A percentile compares a stretch with the other conserved stretches of the same genome.
phyloP scores from a whole-genome alignment of 1,140 invertebrate genomes.

The Heterodera schachtii region DNA sequence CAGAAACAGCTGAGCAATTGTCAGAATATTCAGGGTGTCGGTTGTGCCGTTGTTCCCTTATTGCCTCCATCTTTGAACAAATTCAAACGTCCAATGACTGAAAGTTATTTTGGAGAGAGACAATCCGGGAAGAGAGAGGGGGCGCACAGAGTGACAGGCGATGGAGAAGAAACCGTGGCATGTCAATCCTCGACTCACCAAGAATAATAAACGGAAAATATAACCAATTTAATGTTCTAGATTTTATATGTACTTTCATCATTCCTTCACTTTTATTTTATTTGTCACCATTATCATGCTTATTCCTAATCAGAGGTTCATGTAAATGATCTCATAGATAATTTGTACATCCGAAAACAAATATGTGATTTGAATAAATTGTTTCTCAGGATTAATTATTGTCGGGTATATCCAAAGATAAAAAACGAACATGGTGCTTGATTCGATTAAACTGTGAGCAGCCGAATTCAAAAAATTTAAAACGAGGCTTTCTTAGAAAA shows the following conservation, averaged over 20 bases:
- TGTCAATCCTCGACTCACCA: not conserved
- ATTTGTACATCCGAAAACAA: too few relatives aligned
- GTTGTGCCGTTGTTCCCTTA: slow-evolving; percentile 11
- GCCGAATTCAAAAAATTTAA: too few relatives aligned
- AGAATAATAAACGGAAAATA: not conserved
- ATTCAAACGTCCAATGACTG: slow-evolving; percentile 6
- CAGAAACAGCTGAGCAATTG: not conserved
- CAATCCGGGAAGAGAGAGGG: not conserved
- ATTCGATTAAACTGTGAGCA: too few relatives aligned
- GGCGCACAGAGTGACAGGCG: not conserved
- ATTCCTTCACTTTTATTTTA: too few relatives aligned
- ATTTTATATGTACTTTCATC: not conserved
- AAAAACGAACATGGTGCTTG: too few relatives aligned
- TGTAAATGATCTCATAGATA: too few relatives aligned
- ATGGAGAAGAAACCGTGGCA: not conserved
- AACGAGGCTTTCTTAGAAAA: too few relatives aligned
- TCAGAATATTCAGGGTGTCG: slow-evolving; percentile 19
- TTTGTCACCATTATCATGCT: too few relatives aligned
- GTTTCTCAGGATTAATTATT: too few relatives aligned
- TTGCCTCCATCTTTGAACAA: not conserved
- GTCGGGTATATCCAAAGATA: too few relatives aligned
- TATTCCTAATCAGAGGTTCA: too few relatives aligned
- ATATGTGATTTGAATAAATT: too few relatives aligned
- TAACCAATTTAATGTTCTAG: not conserved
- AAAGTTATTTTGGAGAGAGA: not conserved